A percentile compares a stretch with the other conserved stretches of the same genome.
phyloP scores from a whole-genome alignment of 2,113 vertebrate genomes.

The Gymnobelideus leadbeateri region DNA sequence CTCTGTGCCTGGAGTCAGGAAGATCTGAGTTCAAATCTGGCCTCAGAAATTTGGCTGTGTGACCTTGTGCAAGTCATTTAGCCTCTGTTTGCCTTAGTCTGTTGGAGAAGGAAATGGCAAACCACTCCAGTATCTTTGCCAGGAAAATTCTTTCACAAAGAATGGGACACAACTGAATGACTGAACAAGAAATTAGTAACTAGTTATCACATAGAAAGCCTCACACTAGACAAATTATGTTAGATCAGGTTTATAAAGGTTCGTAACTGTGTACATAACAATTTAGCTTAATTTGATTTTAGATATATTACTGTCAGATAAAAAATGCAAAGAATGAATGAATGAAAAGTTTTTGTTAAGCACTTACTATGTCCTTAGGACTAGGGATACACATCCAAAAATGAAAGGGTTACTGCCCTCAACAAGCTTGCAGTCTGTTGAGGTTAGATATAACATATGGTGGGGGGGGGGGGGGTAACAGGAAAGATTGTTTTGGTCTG shows the following conservation, averaged over 20 bases:
- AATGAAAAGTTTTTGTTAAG: no score
- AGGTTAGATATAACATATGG: background rate
- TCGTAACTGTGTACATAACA: no score
- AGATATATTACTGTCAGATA: no score
- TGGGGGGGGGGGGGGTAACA: background rate
- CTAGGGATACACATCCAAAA: no score
- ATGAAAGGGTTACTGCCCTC: no score
- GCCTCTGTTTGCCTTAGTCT: background rate
- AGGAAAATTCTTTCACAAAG: background rate
- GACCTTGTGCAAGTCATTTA: background rate
- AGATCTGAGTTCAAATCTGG: constrained; percentile 23
- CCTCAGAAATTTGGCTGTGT: constrained; percentile 28
- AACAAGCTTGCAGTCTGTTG: no score
- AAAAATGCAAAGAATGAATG: no score
- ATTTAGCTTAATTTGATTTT: no score
- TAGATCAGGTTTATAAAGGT: no score
- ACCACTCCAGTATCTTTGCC: background rate
- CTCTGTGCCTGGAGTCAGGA: background rate
- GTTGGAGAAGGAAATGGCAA: background rate
- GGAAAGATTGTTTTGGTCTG: background rate
- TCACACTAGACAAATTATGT: background rate
- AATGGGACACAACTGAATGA: no score
- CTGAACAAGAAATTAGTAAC: background rate
- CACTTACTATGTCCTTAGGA: no score
- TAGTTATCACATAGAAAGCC: background rate